Evolutionary conservation across 2,797 vertebrate species (phyloP).

Genomic region (Amphiprion clarkii): DNA sequence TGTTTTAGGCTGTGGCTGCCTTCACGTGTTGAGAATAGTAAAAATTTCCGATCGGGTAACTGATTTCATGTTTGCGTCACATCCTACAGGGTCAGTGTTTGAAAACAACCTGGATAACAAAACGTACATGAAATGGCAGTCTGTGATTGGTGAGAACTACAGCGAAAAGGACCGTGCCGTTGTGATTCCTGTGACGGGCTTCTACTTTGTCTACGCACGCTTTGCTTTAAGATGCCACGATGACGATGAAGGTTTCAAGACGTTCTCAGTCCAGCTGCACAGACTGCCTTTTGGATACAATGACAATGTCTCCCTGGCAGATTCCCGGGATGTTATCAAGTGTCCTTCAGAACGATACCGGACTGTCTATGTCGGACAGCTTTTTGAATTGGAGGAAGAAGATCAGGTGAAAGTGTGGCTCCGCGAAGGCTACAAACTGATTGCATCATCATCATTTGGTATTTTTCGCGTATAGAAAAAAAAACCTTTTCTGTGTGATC

Average conservation of each 20-base stretch:
- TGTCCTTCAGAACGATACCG: accelerated
- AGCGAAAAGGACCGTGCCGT: background rate
- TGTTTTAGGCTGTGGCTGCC: too few species aligned
- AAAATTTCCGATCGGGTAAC: background rate
- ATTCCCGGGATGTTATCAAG: accelerated
- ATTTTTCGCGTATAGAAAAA: constrained; percentile 21
- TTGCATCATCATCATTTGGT: constrained; percentile 15
- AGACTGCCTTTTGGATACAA: accelerated
- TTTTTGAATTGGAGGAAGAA: background rate
- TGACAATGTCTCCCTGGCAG: accelerated
- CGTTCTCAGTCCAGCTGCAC: accelerated
- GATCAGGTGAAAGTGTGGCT: constrained; percentile 24
- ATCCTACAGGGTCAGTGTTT: background rate
- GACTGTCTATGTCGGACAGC: constrained; percentile 27
- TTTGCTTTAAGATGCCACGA: accelerated
- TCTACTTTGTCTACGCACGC: constrained; percentile 43
- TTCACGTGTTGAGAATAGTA: too few species aligned
- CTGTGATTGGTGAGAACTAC: accelerated
- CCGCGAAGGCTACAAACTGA: background rate
- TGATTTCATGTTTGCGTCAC: background rate
- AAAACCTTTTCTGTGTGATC: background rate
- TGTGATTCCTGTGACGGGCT: background rate
- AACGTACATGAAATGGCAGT: background rate
- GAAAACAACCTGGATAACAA: accelerated
- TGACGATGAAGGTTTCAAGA: too few species aligned